A percentile compares a stretch with the other conserved stretches of the same genome.
Conservation (phyloP, 2,797 vertebrate genomes). For the Cuculus canorus region DNA sequence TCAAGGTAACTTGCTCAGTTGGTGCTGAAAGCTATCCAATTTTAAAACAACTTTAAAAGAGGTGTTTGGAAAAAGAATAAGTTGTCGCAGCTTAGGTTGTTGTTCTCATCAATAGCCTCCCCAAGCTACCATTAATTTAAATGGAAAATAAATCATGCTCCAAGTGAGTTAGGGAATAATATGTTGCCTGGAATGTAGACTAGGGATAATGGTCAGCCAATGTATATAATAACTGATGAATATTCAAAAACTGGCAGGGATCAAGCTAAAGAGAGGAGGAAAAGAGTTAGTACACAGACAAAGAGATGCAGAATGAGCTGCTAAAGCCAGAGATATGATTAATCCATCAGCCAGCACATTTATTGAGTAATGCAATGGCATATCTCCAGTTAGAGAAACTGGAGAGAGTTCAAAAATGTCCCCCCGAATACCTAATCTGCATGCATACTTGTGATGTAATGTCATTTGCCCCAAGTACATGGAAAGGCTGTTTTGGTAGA, state of each 20-base stretch:
- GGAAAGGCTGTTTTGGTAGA: neutral
- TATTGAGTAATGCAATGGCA: neutral
- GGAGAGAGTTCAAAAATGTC: neutral
- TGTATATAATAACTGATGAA: neutral
- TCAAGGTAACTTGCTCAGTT: neutral
- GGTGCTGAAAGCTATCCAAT: neutral
- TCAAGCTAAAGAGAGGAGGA: neutral
- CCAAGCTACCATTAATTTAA: neutral
- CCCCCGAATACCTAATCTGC: neutral
- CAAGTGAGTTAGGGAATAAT: neutral
- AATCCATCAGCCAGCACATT: neutral
- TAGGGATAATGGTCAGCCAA: neutral
- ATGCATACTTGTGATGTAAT: neutral
- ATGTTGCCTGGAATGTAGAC: neutral
- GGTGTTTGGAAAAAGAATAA: neutral
- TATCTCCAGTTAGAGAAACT: neutral
- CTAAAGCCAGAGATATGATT: neutral
- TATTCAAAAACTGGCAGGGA: neutral
- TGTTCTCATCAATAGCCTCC: neutral
- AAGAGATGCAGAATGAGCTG: neutral
- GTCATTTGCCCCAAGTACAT: neutral
- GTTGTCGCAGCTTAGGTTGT: rapidly evolving
- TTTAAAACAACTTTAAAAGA: neutral
- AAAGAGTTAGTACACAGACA: neutral
- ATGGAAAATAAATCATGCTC: neutral